Evolutionary conservation across 30 jellyfish, hydroid and myxozoan genomes (phyloP).

Genomic region (Pelagia noctiluca): DNA sequence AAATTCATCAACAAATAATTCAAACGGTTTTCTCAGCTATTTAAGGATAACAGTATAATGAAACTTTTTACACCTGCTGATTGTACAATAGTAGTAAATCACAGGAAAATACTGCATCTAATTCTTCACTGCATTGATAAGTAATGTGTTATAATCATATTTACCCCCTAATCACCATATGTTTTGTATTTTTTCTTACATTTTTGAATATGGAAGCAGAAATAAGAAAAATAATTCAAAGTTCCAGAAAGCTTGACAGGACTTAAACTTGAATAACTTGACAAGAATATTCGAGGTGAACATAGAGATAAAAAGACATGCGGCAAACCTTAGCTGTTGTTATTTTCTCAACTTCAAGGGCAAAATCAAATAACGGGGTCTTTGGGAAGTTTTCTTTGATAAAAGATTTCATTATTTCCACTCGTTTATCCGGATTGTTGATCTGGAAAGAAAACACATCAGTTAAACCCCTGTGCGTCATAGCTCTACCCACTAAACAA

Average conservation of each 20-base stretch:
- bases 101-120: too few relatives aligned
- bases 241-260: not conserved
- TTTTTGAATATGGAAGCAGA: too few relatives aligned
- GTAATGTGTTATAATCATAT: too few relatives aligned
- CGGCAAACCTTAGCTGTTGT: conserved; percentile 91
- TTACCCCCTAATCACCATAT: too few relatives aligned
- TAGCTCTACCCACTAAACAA: not conserved
- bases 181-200: too few relatives aligned
- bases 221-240: not conserved
- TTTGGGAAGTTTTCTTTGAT: conserved; percentile 82
- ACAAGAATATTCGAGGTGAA: not conserved
- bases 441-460: conserved; percentile 47
- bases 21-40: too few relatives aligned
- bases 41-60: too few relatives aligned
- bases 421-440: conserved; percentile 94
- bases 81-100: too few relatives aligned
- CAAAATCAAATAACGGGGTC: conserved; percentile 85
- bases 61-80: too few relatives aligned
- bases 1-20: too few relatives aligned
- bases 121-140: too few relatives aligned
- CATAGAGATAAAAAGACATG: not conserved
- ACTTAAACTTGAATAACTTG: not conserved
- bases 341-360: conserved; percentile 94
- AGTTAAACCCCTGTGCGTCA: not conserved
- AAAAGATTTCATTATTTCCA: conserved; percentile 76